A percentile compares a stretch with the other conserved stretches of the same genome.
These are phyloP conservation scores for Gallinago stenura DNA, from an alignment of 2,797 vertebrate genomes.

Conservation along the genomic window DNA sequence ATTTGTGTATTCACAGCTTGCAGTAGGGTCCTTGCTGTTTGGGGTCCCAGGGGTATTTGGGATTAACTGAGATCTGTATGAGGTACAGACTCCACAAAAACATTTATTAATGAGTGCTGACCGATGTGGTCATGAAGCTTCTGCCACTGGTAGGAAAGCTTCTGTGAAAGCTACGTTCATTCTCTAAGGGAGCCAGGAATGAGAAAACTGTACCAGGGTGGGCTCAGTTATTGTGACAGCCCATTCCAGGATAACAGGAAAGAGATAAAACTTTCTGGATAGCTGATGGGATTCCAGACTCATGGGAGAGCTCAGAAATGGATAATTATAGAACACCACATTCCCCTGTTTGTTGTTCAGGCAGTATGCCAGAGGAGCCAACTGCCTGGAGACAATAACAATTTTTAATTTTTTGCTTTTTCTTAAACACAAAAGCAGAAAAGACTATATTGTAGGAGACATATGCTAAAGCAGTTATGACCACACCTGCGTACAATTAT, in stretches of 20 bases:
- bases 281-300: background rate
- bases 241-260: background rate
- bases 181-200: background rate
- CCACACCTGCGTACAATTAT: background rate
- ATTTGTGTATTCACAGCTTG: background rate
- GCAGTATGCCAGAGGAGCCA: background rate
- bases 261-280: background rate
- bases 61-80: background rate
- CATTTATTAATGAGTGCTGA: background rate
- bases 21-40: background rate
- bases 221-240: background rate
- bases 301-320: background rate
- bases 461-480: fast-evolving
- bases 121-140: background rate
- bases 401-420: background rate
- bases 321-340: background rate
- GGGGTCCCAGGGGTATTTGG: background rate
- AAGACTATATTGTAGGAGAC: background rate
- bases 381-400: background rate
- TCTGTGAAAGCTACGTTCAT: background rate
- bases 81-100: background rate
- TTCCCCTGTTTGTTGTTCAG: background rate
- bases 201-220: background rate
- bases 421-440: background rate
- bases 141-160: background rate